These are phyloP conservation scores for Propithecus coquereli DNA, from an alignment of 2,113 vertebrate species.

Conservation along the genomic window DNA sequence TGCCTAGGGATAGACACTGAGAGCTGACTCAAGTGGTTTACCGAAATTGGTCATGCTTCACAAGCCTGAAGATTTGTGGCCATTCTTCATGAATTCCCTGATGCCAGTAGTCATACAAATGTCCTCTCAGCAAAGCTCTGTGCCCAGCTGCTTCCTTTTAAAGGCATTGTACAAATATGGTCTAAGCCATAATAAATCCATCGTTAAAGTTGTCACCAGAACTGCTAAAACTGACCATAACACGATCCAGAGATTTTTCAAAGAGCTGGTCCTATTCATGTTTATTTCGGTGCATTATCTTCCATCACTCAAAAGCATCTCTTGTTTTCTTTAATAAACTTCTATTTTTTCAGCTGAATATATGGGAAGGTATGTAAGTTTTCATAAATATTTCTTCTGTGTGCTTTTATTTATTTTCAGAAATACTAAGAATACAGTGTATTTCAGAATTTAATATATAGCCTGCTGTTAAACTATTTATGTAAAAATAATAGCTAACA, in stretches of 20 bases:
- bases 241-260: slow-evolving; percentile 56
- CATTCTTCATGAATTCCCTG: slow-evolving; percentile 32
- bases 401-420: slow-evolving; percentile 71
- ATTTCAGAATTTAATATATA: slow-evolving; percentile 63
- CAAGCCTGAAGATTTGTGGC: background rate
- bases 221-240: slow-evolving; percentile 37
- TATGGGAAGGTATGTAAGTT: slow-evolving; percentile 50
- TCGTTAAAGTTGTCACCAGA: slow-evolving; percentile 40
- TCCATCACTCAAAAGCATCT: slow-evolving; percentile 48
- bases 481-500: slow-evolving; percentile 62
- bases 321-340: slow-evolving; percentile 75
- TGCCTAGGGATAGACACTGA: slow-evolving; percentile 3
- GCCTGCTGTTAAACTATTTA: slow-evolving; percentile 69
- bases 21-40: slow-evolving; percentile 24
- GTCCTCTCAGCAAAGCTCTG: slow-evolving; percentile 20
- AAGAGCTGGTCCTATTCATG: slow-evolving; percentile 40
- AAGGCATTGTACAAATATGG: background rate
- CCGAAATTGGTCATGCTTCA: slow-evolving; percentile 17
- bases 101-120: slow-evolving; percentile 20
- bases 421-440: slow-evolving; percentile 42
- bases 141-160: slow-evolving; percentile 18
- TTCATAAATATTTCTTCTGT: slow-evolving; percentile 62
- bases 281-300: slow-evolving; percentile 64
- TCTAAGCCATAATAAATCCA: slow-evolving; percentile 22
- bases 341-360: slow-evolving; percentile 74